Conservation (phyloP, 1,140 invertebrate genomes). For the Homarus americanus region DNA sequence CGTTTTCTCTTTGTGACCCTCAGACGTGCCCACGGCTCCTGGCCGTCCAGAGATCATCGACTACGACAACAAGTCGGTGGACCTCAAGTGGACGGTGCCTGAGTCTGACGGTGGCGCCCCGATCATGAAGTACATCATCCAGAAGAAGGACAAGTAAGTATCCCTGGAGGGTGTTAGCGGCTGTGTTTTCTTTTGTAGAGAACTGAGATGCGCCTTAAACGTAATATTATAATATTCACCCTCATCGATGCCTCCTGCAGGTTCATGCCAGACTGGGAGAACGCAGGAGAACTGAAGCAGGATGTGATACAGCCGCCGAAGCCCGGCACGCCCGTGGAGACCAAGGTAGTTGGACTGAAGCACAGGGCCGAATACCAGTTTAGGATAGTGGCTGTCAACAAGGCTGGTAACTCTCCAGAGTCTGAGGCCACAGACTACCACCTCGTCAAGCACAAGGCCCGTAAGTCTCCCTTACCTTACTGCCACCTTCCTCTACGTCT, state of each 20-base stretch:
- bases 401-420: slow-evolving; percentile 94
- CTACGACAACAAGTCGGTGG: slow-evolving; percentile 95
- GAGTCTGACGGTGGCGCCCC: slow-evolving; percentile 94
- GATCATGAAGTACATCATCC: slow-evolving; percentile 97
- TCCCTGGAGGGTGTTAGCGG: not conserved
- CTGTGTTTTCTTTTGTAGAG: too few species aligned
- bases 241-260: slow-evolving; percentile 67
- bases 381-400: slow-evolving; percentile 96
- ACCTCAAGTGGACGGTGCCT: slow-evolving; percentile 96
- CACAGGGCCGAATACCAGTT: slow-evolving; percentile 97
- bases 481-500: not conserved
- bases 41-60: slow-evolving; percentile 94
- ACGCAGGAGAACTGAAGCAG: slow-evolving; percentile 78
- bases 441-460: slow-evolving; percentile 91
- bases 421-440: slow-evolving; percentile 96
- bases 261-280: slow-evolving; percentile 88
- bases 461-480: slow-evolving; percentile 82
- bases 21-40: slow-evolving; percentile 90
- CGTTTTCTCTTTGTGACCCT: not conserved
- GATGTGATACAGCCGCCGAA: slow-evolving; percentile 70
- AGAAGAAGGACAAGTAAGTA: slow-evolving; percentile 91
- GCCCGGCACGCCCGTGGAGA: slow-evolving; percentile 84
- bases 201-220: not conserved
- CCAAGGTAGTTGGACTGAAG: slow-evolving; percentile 90
- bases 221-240: not conserved